Evolutionary conservation across 2,113 vertebrate genomes (phyloP), one percentile per base, ranked within the genome.

Genomic region (Climacteris rufus): DNA sequence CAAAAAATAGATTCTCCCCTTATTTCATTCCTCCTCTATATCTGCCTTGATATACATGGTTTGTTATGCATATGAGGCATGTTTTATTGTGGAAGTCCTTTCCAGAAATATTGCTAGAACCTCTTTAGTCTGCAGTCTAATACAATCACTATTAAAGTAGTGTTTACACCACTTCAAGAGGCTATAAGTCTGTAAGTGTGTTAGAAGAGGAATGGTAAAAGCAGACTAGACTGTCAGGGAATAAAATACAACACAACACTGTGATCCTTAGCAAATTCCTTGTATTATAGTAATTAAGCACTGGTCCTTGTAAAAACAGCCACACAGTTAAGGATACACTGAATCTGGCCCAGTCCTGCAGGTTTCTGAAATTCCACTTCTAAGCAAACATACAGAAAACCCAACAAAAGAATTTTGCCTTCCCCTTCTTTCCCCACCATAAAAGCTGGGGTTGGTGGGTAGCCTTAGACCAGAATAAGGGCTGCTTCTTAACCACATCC

Each of bases 161-260:
- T 9, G 11, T 44, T 82, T 37, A 52, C 4, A 7, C 3, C 68
- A 18, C 31, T 70, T 71, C 61, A 69, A 57, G 37, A 68, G n/a
- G 31, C 23, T 61, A 27, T 2, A 9, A 37, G 27, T 22, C 31
- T 68, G 3, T 53, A 47, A 40, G 30, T 0, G 0, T 9, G 27
- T 53, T 69, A 75, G 72, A 50, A 50, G 17, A 5, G 22, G 10
- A 88, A 61, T 7, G 23, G n/a, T 8, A 45, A 44, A 85, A 85
- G 10, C 2, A 2, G n/a, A 28, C 11, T 12, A 9, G 16, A 23
- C 11, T 77, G 15, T 12, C 25, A 57, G 47, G 23, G 27, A 87
- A 66, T 35, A n/a, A 3, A 15, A 6, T 35, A n/a, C 4, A 15
- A 6, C 30, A 61, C 1, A 16, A 40, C 33, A 72, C 11, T 30